These are phyloP conservation scores for Ferdinandea cuprea DNA, from an alignment of 2,888 invertebrate species.

Conservation along the genomic window DNA sequence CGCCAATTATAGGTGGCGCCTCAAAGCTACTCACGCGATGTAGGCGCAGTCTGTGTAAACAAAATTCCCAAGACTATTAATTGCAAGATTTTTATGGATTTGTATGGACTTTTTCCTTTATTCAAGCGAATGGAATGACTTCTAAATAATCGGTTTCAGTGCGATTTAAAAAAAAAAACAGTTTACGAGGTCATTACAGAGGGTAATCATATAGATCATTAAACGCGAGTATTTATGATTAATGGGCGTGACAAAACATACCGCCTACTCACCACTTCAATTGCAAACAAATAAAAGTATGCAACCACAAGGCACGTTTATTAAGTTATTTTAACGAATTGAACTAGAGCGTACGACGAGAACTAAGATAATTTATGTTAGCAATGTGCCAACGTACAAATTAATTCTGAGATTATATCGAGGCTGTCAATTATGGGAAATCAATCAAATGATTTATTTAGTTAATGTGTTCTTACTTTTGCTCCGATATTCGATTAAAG, in stretches of 20 bases:
- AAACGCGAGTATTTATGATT: constrained; percentile 2
- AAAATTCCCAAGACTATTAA: background rate
- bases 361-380: constrained; percentile 9
- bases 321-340: constrained; percentile 4
- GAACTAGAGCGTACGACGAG: background rate
- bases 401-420: background rate
- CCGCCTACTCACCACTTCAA: constrained; percentile 5
- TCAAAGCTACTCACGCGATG: background rate
- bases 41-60: background rate
- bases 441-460: constrained; percentile 10
- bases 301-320: background rate
- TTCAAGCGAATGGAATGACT: background rate
- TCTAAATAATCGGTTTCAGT: background rate
- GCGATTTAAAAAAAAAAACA: background rate
- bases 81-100: background rate
- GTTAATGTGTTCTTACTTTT: background rate
- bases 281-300: background rate
- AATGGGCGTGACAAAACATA: constrained; percentile 1
- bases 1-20: background rate
- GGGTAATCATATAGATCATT: background rate
- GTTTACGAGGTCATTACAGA: background rate
- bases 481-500: constrained; percentile 10
- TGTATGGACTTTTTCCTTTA: background rate
- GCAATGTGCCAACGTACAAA: background rate
- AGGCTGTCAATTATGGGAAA: constrained; percentile 6